Percentiles rank a stretch among this genome's conserved stretches.
Conservation (phyloP, 2,113 vertebrate genomes). For the Balaenoptera acutorostrata region DNA sequence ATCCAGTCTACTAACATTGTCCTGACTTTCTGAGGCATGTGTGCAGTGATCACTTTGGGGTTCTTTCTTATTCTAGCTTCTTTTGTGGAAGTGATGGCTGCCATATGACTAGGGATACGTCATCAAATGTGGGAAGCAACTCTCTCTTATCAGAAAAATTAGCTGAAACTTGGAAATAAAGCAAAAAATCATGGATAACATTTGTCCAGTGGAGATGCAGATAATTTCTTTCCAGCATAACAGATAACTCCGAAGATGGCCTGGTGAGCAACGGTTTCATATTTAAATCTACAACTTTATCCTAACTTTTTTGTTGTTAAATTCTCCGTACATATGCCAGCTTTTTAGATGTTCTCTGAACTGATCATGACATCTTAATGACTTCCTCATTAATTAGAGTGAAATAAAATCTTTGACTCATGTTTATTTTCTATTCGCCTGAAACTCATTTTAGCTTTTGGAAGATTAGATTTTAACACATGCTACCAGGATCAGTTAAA, state of each 20-base stretch:
- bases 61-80: neutral
- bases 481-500: neutral
- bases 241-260: neutral
- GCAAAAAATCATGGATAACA: neutral
- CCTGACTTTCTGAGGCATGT: neutral
- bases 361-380: neutral
- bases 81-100: neutral
- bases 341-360: neutral
- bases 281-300: neutral
- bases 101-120: neutral
- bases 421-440: neutral
- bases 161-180: neutral
- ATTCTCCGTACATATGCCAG: fast-evolving
- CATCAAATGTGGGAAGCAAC: neutral
- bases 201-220: neutral
- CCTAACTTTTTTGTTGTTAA: neutral
- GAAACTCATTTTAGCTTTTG: neutral
- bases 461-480: neutral
- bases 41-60: neutral
- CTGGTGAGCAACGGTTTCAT: neutral
- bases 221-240: neutral
- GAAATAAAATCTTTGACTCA: neutral
- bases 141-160: neutral
- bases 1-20: neutral
- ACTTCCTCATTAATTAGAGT: neutral